Conservation (phyloP, 2,113 vertebrate species). For the Triplophysa tibetana region DNA sequence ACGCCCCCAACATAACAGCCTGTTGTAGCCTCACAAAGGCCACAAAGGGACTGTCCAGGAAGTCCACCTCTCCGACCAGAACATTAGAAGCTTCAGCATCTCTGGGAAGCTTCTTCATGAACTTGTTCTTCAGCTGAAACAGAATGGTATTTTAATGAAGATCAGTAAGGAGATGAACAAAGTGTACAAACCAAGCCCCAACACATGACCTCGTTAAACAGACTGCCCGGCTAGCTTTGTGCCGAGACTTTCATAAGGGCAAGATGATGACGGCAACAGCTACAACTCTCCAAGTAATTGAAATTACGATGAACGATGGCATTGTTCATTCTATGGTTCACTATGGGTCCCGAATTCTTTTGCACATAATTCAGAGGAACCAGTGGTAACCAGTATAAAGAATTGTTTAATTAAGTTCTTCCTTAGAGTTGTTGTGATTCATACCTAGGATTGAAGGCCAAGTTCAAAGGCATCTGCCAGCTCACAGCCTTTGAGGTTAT, state of each 20-base stretch:
- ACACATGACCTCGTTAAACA: conserved; percentile 7
- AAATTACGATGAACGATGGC: conserved; percentile 22
- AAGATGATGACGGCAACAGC: conserved; percentile 19
- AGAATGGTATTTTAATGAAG: conserved; percentile 32
- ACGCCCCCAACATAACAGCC: conserved; percentile 93
- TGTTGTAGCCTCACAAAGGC: conserved; percentile 94
- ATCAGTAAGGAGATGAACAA: neutral
- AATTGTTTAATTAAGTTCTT: conserved; percentile 2
- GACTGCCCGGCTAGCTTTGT: neutral
- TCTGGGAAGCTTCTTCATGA: conserved; percentile 98
- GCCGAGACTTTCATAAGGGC: conserved; percentile 7
- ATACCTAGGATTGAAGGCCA: conserved; percentile 29
- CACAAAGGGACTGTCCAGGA: conserved; percentile 91
- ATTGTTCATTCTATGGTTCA: conserved; percentile 15
- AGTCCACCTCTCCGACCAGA: conserved; percentile 95
- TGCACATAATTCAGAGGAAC: conserved; percentile 7
- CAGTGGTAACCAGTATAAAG: conserved; percentile 22
- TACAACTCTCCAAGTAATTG: conserved; percentile 33
- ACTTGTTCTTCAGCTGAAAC: conserved; percentile 92
- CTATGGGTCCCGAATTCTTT: conserved; percentile 27
- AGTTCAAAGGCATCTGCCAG: conserved; percentile 40
- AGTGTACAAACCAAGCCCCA: conserved; percentile 1
- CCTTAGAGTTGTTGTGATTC: neutral
- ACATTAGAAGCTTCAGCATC: conserved; percentile 98
- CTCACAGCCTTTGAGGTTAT: conserved; percentile 11